phyloP scores from a whole-genome alignment of 2,888 invertebrate genomes.

The Cantharis rustica region DNA sequence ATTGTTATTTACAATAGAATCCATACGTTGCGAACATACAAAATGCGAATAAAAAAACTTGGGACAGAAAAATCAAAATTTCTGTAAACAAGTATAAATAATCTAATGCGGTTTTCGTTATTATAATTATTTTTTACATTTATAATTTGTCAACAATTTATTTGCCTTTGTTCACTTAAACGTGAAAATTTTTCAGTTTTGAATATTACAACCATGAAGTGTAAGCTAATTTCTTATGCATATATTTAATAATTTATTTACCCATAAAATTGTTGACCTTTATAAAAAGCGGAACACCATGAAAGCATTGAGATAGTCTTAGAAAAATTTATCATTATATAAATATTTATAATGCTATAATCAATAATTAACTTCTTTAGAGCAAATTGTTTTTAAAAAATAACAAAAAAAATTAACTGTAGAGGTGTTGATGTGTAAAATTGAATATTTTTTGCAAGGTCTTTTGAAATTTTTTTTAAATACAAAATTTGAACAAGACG shows the following conservation, averaged over 20 bases:
- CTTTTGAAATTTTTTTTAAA: not conserved
- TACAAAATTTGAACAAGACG: not conserved
- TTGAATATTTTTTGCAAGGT: not conserved
- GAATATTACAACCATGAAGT: not conserved
- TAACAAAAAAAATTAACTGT: not conserved
- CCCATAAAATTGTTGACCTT: conserved; percentile 2
- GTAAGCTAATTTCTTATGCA: not conserved
- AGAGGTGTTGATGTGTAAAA: not conserved
- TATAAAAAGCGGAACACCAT: conserved; percentile 3
- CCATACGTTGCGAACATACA: not conserved
- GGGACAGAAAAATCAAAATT: not conserved
- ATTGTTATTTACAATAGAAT: not conserved
- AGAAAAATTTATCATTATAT: not conserved
- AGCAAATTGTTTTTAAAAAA: not conserved
- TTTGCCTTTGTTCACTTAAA: not conserved
- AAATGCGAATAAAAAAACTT: not conserved
- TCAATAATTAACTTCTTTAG: not conserved
- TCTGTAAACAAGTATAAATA: not conserved
- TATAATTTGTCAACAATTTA: not conserved
- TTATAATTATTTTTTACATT: not conserved
- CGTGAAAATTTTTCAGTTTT: conserved; percentile 1
- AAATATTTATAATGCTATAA: not conserved
- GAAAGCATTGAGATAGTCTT: not conserved
- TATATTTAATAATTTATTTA: not conserved
- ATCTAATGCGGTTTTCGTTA: not conserved